Conservation (phyloP, 1,140 invertebrate genomes). For the Polypedilum vanderplanki region DNA sequence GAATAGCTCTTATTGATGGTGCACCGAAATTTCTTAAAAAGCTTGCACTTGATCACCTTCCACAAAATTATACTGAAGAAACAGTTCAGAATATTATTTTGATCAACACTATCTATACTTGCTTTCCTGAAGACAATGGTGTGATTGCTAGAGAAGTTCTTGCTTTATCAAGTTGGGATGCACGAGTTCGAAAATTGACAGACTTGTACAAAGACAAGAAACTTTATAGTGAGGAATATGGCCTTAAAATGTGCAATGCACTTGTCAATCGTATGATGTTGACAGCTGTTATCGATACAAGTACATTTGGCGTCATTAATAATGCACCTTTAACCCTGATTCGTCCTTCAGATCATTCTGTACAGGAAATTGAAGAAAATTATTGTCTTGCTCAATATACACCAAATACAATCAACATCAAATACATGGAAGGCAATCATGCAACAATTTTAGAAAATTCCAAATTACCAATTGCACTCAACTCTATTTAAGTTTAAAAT, state of each 20-base stretch:
- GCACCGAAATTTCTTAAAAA: constrained; percentile 50
- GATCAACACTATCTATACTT: constrained; percentile 46
- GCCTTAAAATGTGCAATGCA: not conserved
- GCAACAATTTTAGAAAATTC: not conserved
- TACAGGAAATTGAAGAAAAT: not conserved
- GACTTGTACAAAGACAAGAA: too few species aligned
- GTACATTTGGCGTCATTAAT: not conserved
- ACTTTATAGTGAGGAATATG: not conserved
- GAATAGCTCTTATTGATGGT: constrained; percentile 52
- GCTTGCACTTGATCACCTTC: constrained; percentile 35
- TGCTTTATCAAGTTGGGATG: not conserved
- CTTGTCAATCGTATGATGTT: not conserved
- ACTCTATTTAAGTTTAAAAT: constrained; percentile 32
- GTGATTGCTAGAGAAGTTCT: not conserved
- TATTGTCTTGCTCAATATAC: not conserved
- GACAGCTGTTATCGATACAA: not conserved
- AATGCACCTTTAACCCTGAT: not conserved
- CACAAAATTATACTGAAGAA: constrained; percentile 44
- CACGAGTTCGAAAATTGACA: not conserved
- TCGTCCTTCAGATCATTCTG: not conserved
- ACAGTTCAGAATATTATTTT: constrained; percentile 51
- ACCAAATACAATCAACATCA: not conserved
- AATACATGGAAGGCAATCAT: not conserved
- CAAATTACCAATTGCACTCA: not conserved
- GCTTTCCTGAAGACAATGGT: constrained; percentile 47